Percentiles rank a stretch among this genome's conserved stretches.
phyloP scores from a whole-genome alignment of 2,797 vertebrate species.

The Pygocentrus nattereri region DNA sequence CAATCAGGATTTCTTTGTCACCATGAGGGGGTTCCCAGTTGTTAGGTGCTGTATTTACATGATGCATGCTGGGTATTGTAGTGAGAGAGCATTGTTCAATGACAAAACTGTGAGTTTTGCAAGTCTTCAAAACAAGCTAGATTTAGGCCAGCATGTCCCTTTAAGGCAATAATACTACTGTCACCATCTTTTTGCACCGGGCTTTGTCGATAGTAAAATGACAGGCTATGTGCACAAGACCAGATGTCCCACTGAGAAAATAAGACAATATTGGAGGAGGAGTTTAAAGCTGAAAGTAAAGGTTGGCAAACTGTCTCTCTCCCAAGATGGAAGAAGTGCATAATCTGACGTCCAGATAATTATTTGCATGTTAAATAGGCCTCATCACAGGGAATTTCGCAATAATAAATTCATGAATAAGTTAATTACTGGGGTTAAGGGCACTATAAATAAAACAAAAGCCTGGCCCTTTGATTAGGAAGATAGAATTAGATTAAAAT shows the following conservation, averaged over 20 bases:
- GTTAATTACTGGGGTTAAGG: constrained; percentile 72
- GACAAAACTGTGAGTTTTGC: too few species aligned
- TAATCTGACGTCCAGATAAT: constrained; percentile 58
- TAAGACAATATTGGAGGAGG: background rate
- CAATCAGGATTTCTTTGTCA: too few species aligned
- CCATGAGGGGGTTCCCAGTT: too few species aligned
- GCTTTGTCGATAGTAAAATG: background rate
- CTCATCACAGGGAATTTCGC: constrained; percentile 61
- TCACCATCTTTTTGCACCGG: background rate
- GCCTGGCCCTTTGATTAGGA: constrained; percentile 55
- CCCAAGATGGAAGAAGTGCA: constrained; percentile 34
- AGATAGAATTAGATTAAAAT: constrained; percentile 68
- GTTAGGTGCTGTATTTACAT: too few species aligned
- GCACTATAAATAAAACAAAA: constrained; percentile 71
- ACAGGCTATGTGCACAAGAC: background rate
- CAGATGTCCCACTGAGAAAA: constrained; percentile 9
- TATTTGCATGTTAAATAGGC: constrained; percentile 68
- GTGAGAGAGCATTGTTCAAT: too few species aligned
- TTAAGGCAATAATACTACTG: too few species aligned
- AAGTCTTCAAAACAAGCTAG: too few species aligned
- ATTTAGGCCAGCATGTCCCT: too few species aligned
- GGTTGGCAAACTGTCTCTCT: constrained; percentile 25
- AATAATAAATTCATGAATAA: constrained; percentile 63
- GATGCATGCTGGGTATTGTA: too few species aligned
- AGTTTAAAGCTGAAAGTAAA: constrained; percentile 22